Percentiles rank a stretch among this genome's conserved stretches.
Evolutionary conservation across 35 echinoderm and acorn worm genomes (phyloP).

Genomic region (Ptychodera flava): DNA sequence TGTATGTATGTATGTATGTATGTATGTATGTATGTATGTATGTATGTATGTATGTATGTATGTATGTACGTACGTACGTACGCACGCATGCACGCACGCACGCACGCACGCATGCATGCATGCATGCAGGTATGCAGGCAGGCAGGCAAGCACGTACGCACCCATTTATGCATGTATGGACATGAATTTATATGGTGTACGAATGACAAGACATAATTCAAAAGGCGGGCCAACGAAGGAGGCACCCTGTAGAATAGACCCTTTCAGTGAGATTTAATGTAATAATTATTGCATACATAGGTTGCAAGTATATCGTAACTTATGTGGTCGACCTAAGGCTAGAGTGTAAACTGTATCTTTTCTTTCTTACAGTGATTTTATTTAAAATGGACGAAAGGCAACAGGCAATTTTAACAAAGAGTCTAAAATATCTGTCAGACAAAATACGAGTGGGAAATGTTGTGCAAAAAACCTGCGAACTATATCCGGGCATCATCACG

Average conservation of each 20-base stretch:
- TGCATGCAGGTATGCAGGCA: not conserved
- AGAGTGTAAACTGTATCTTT: too few species aligned
- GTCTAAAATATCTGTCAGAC: not conserved
- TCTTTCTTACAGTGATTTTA: not conserved
- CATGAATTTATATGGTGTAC: not conserved
- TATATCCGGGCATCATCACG: not conserved
- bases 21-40: not conserved
- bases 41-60: conserved; percentile 2
- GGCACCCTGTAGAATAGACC: too few species aligned
- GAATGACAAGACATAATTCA: too few species aligned
- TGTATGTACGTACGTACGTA: not conserved
- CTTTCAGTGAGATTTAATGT: too few species aligned
- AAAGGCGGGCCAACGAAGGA: too few species aligned
- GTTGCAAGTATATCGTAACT: too few species aligned
- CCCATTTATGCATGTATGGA: not conserved
- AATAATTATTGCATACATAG: too few species aligned
- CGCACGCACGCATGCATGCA: not conserved
- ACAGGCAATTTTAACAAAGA: not conserved
- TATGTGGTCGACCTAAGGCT: too few species aligned
- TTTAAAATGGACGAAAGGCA: not conserved
- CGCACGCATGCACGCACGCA: not conserved
- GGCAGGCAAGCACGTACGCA: not conserved
- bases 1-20: not conserved
- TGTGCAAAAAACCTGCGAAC: not conserved
- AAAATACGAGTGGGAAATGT: not conserved